These are phyloP conservation scores for Bombus cullumanus DNA, from an alignment of 1,140 invertebrate species.

Conservation along the genomic window DNA sequence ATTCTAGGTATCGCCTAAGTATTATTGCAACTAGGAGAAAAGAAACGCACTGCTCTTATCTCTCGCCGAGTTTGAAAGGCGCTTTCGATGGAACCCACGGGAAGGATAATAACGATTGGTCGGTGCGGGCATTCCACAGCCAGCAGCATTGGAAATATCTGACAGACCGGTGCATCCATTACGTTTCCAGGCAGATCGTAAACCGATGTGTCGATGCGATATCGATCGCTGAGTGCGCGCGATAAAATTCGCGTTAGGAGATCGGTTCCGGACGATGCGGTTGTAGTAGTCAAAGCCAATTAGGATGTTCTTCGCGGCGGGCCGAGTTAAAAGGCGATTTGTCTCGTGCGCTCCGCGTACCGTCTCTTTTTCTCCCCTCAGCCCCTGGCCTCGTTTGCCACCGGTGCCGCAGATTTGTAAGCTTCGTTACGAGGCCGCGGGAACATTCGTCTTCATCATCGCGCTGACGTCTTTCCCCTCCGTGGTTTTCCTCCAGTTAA, in stretches of 20 bases:
- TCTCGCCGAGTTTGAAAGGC: not conserved
- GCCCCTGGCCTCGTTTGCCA: constrained; percentile 31
- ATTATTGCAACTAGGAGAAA: no score
- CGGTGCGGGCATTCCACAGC: not conserved
- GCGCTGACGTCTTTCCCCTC: constrained; percentile 35
- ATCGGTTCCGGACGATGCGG: constrained; percentile 48
- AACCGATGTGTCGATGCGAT: not conserved
- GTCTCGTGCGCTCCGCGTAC: constrained; percentile 64
- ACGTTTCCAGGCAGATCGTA: not conserved
- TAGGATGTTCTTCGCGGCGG: constrained; percentile 58
- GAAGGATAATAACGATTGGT: not conserved
- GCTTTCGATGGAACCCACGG: not conserved
- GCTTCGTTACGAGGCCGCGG: constrained; percentile 14
- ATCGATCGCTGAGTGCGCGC: constrained; percentile 11
- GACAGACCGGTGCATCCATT: not conserved
- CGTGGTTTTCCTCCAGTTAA: not conserved
- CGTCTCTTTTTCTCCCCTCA: not conserved
- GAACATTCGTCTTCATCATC: constrained; percentile 63
- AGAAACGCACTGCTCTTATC: not conserved
- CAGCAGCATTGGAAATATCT: not conserved
- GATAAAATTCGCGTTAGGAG: constrained; percentile 77
- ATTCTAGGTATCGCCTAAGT: not conserved
- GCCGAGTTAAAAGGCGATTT: constrained; percentile 74
- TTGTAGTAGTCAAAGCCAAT: constrained; percentile 73
- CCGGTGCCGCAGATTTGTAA: constrained; percentile 62